Evolutionary conservation across 1,140 invertebrate species (phyloP).

Genomic region (Procambarus clarkii): DNA sequence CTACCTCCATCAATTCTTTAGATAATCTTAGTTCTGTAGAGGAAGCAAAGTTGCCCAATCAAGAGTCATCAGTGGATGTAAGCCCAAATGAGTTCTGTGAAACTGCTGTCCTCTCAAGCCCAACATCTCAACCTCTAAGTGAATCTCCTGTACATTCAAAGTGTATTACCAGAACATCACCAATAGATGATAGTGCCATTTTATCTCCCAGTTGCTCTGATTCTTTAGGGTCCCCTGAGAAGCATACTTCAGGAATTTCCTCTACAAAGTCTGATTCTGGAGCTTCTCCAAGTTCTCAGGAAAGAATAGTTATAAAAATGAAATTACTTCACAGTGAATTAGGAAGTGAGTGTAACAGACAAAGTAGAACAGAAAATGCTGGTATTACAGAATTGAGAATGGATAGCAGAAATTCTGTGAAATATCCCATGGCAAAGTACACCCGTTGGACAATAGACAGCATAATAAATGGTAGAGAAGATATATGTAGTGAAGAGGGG

Average conservation of each 20-base stretch:
- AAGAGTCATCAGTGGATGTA: neutral
- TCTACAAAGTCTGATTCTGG: conserved; percentile 37
- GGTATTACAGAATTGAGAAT: conserved; percentile 14
- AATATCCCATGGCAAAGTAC: conserved; percentile 47
- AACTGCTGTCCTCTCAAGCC: neutral
- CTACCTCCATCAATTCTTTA: neutral
- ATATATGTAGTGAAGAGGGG: conserved; percentile 15
- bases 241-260: conserved; percentile 22
- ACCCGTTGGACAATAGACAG: conserved; percentile 63
- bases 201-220: conserved; percentile 5
- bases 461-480: conserved; percentile 63
- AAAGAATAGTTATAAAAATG: conserved; percentile 66
- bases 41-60: neutral
- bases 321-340: conserved; percentile 50
- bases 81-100: neutral
- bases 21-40: neutral
- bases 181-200: neutral
- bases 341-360: conserved; percentile 18
- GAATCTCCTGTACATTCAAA: conserved; percentile 22
- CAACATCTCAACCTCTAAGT: neutral
- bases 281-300: conserved; percentile 57
- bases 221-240: neutral
- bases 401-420: conserved; percentile 25
- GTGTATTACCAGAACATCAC: neutral
- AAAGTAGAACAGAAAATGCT: conserved; percentile 19